Percentiles rank a stretch among this genome's conserved stretches.
Evolutionary conservation across 1,140 invertebrate species (phyloP).

Genomic region (Wiebesia pumilae): DNA sequence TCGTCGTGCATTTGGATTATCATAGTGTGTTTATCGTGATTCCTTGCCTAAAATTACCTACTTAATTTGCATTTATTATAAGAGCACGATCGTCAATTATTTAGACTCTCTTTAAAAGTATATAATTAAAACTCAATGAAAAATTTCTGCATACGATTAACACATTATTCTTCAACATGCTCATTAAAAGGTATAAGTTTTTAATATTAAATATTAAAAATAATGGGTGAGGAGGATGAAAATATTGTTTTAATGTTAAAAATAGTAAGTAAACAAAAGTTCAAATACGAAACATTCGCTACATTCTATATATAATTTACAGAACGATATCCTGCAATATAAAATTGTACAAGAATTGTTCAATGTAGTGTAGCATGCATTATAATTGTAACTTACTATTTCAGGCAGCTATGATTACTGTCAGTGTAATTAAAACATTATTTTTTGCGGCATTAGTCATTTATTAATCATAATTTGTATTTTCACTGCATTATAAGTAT

Average conservation of each 20-base stretch:
- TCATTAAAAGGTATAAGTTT: too few species aligned
- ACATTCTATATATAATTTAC: not conserved
- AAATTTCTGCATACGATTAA: not conserved
- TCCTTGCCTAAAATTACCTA: not conserved
- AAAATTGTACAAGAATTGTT: not conserved
- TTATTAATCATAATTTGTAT: not conserved
- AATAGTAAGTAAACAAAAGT: too few species aligned
- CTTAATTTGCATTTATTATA: conserved; percentile 36
- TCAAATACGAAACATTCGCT: too few species aligned
- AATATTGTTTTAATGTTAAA: not conserved
- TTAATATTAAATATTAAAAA: not conserved
- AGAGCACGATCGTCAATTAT: not conserved
- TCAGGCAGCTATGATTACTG: not conserved
- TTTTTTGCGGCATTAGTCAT: not conserved
- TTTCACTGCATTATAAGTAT: not conserved
- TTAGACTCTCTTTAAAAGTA: not conserved
- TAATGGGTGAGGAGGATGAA: not conserved
- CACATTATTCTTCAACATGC: too few species aligned
- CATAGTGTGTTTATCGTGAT: conserved; percentile 1
- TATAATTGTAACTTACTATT: not conserved
- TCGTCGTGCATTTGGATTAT: conserved; percentile 27
- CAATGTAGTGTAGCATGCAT: not conserved
- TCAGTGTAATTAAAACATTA: not conserved
- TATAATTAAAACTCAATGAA: not conserved
- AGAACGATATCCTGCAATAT: not conserved